Base-by-base conservation (phyloP, 2,797 vertebrate genomes). In the Aldrovandia affinis region DNA sequence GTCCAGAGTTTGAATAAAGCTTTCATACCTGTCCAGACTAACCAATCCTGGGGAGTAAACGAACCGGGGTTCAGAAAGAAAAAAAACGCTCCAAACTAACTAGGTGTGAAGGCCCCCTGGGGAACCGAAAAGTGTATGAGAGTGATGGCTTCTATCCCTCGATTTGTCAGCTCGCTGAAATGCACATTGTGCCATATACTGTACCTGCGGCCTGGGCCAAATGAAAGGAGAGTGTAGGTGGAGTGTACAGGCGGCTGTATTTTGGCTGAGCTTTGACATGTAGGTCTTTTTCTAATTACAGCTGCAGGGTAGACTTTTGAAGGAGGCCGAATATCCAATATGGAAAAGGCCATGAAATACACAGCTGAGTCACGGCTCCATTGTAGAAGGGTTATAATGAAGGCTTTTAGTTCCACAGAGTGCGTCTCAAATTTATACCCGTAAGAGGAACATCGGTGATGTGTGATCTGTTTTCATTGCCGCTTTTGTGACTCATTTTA, bases 211-310 rank as follows among this genome's bases (percentile, higher is more conserved):
- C 7, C 12, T 52, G 8, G 28, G 10, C 52, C 30, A 57, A 33
- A 14, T 8, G 18, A 68, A 36, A 80, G 22, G 63, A 82, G n/a
- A 59, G n/a, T 1, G 63, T 15, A 52, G 22, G 8, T 59, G 14
- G 30, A 0, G 44, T 12, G 7, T 25, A 59, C 42, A 50, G 78
- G 28, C 8, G 78, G 28, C 36, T 55, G 78, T 77, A 83, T 61
- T 86, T 22, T 79, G 20, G 81, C 87, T 86, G 83, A 22, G 83
- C 86, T 83, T 80, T 86, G 89, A 54, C 87, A 83, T 85, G 70
- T 83, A 84, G 88, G 87, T 89, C 87, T 86, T 83, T n/a, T 86
- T 63, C 82, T 90, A 90, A 92, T 92, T 92, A 88, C 88, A 84
- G 83, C 89, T 90, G 83, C 87, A 85, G 81, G 84, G 90, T 85